phyloP scores from a whole-genome alignment of 2,113 vertebrate genomes.

The Suricata suricatta region DNA sequence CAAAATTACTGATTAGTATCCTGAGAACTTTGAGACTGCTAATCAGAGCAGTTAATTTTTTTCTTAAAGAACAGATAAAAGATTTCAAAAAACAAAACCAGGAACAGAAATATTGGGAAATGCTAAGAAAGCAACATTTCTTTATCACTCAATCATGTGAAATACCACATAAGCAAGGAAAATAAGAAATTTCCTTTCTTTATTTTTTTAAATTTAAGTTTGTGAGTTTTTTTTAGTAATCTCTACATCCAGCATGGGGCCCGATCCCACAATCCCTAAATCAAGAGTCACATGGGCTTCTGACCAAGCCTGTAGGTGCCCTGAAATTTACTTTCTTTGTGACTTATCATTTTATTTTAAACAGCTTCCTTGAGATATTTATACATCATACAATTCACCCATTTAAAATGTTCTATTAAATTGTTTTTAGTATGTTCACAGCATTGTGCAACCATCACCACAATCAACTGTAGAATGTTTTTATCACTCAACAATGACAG shows the following conservation, averaged over 20 bases:
- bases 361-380: not conserved
- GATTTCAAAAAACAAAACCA: not conserved
- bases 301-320: too few species aligned
- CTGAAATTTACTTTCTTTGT: not conserved
- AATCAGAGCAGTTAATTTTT: conserved; percentile 19
- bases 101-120: not conserved
- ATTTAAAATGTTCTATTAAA: not conserved
- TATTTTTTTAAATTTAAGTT: not conserved
- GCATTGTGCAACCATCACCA: not conserved
- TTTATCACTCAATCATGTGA: not conserved
- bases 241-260: too few species aligned
- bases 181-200: not conserved
- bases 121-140: not conserved
- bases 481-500: not conserved
- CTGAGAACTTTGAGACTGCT: conserved; percentile 18
- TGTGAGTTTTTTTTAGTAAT: too few species aligned
- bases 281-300: too few species aligned
- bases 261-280: too few species aligned
- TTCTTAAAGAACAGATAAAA: not conserved
- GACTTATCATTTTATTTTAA: conserved; percentile 6
- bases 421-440: conserved; percentile 8
- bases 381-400: not conserved
- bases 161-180: not conserved
- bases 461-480: not conserved
- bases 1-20: not conserved